Base-by-base conservation (phyloP, 1,140 invertebrate genomes). In the Neuroterus valhalla region DNA sequence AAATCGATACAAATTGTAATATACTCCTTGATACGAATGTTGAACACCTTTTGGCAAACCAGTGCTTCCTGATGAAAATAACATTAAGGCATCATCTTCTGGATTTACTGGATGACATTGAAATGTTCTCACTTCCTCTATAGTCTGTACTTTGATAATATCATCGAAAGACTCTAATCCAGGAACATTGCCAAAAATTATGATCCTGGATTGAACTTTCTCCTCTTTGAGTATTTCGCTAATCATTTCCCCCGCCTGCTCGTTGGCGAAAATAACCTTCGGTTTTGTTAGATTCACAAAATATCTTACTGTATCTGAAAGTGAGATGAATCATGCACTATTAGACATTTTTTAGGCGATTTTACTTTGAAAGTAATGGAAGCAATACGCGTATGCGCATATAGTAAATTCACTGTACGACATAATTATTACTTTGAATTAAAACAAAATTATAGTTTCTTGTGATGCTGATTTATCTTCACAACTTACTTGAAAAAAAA, bases 201-300 rank as follows among this genome's bases (percentile, higher is more conserved):
- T 75, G 10, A 88, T 78, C 44, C 71, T 77, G 0, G 74, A 43
- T 10, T 81, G 23, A 2, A 76, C 15, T 38, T 66, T 43, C 14
- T 81, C 66, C 52, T 82, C 69, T 31, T 75, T 55, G 1, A 75
- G 26, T 15, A 82, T 78, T 17, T 81, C 75, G 10, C 68, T 62
- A 5, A 87, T 71, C 3, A 83, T 45, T 14, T 68, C 12, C 0
- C 78, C 71, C 11, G 62, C 74, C 3, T 70, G 45, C 52, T 77
- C 62, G n/a, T 81, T 78, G 3, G 78, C 73, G 46, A 89, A 89
- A 8, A 87, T 75, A 14, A 89, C 43, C 72, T 87, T 87, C 8
- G 87, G 86, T n/a, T 75, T 48, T 0, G 80, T 81, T n/a, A 83
- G 70, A 5, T 80, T 79, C 21, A 89, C 48, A 11, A 86, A 71